Evolutionary conservation across 2,113 vertebrate genomes (phyloP).

Genomic region (Suricata suricatta): DNA sequence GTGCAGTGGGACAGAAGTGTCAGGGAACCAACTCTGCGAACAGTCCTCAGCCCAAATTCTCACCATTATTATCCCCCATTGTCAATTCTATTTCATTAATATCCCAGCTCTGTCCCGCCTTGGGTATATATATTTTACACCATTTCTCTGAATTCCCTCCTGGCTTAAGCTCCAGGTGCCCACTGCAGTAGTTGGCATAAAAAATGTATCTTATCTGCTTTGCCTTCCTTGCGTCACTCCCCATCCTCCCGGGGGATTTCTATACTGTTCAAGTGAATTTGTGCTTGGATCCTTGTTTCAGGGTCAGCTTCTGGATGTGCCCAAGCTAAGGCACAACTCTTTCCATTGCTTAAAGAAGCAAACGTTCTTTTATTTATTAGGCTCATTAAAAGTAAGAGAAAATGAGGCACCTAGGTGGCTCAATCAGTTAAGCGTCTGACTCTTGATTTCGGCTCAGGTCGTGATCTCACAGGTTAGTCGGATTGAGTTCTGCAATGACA

Average conservation of each 20-base stretch:
- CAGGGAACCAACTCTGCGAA: conserved; percentile 4
- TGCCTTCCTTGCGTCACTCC: neutral
- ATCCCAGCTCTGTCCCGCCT: neutral
- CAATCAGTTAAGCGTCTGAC: too few relatives aligned
- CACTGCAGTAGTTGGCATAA: neutral
- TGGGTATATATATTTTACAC: neutral
- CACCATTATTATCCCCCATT: neutral
- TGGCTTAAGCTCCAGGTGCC: neutral
- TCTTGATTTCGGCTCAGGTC: too few relatives aligned
- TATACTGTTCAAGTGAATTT: neutral
- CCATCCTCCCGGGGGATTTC: neutral
- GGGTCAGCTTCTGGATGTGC: neutral
- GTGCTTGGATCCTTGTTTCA: neutral
- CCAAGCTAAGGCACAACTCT: conserved; percentile 18
- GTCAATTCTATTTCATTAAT: conserved; percentile 25
- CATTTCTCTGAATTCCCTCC: neutral
- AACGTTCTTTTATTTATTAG: neutral
- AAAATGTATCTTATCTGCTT: neutral
- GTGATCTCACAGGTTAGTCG: too few relatives aligned
- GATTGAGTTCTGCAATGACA: too few relatives aligned
- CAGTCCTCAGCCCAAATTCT: neutral
- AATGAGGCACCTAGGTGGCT: too few relatives aligned
- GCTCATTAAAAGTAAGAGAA: neutral
- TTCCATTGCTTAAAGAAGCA: neutral
- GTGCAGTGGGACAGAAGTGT: neutral